Conservation (phyloP, 2,113 vertebrate genomes). For the Diadophis punctatus region DNA sequence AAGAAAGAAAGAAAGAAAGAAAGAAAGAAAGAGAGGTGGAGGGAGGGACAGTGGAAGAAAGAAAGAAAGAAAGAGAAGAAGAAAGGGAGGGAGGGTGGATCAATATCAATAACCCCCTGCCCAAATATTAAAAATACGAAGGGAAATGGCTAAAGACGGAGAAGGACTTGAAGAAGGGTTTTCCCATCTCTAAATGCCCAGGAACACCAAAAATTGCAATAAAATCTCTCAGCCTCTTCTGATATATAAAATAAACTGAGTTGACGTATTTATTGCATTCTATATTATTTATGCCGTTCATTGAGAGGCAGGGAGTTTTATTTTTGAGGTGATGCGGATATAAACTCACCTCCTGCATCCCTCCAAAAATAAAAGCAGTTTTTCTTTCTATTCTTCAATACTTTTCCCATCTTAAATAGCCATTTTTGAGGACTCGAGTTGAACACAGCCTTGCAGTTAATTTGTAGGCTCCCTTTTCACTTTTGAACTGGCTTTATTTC, state of each 20-base stretch:
- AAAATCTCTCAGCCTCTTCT: neutral
- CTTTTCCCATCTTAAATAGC: neutral
- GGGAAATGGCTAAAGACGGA: neutral
- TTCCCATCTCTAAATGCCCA: neutral
- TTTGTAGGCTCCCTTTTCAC: neutral
- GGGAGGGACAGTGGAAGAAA: too few species aligned
- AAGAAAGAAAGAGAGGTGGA: too few species aligned
- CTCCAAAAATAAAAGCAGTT: neutral
- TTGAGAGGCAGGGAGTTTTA: neutral
- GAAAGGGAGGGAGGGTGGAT: neutral
- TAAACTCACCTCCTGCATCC: neutral
- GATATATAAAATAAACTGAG: neutral
- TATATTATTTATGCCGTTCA: neutral
- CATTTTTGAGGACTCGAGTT: neutral
- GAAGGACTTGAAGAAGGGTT: neutral
- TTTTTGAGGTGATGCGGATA: neutral
- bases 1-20: too few species aligned
- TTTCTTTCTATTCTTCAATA: neutral
- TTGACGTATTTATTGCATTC: neutral
- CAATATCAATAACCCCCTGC: neutral
- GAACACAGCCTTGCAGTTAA: neutral
- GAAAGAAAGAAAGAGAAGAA: fast-evolving
- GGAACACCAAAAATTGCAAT: neutral
- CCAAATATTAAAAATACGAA: neutral
- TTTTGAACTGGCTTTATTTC: neutral